phyloP scores from a whole-genome alignment of 1,140 invertebrate genomes.

The Camponotus vicinus region DNA sequence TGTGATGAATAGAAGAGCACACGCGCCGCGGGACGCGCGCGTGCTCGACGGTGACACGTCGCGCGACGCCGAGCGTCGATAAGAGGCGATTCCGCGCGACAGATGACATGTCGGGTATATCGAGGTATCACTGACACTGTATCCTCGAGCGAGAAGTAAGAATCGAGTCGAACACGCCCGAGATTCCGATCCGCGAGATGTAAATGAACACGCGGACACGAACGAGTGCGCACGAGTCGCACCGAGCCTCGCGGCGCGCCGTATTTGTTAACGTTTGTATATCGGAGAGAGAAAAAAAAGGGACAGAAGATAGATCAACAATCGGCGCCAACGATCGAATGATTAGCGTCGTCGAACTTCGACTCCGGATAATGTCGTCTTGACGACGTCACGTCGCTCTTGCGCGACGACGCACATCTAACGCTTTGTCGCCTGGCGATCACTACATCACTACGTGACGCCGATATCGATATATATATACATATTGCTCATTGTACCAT shows the following conservation, averaged over 20 bases:
- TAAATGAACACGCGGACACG: neutral
- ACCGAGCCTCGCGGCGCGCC: neutral
- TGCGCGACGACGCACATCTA: neutral
- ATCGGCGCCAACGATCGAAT: neutral
- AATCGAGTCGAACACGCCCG: no score
- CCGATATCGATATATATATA: neutral
- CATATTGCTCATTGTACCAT: conserved; percentile 1
- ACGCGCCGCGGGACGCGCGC: neutral
- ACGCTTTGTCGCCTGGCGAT: neutral
- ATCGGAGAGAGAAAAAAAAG: neutral
- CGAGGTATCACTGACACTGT: neutral
- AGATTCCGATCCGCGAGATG: no score
- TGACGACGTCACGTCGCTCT: neutral
- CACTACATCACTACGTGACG: neutral
- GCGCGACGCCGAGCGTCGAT: conserved; percentile 6
- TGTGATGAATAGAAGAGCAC: neutral
- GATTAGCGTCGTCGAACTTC: neutral
- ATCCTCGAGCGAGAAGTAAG: no score
- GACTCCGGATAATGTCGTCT: neutral
- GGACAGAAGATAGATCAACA: neutral
- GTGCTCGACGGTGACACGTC: neutral
- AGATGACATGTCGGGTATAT: neutral
- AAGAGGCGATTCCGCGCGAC: conserved; percentile 14
- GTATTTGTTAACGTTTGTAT: neutral
- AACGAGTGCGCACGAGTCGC: neutral